Evolutionary conservation across 1,140 invertebrate genomes (phyloP).

Genomic region (roundworm (Caenorhabditis elegans)): WBcel235 BX284604.4:6755001-6755500

Average conservation of each 20-base stretch:
- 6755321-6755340: neutral
- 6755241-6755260: neutral
- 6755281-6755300: neutral
- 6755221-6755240: neutral
- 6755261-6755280: neutral
- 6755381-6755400: no score
- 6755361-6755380: no score
- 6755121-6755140: no score
- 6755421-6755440: neutral
- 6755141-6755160: neutral
- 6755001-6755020: no score
- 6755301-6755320: slow-evolving; percentile 8
- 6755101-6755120: no score
- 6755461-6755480: neutral
- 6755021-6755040: no score
- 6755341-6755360: no score
- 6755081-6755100: no score
- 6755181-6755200: neutral
- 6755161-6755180: neutral
- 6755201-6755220: slow-evolving; percentile 29
- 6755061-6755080: no score
- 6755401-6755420: no score
- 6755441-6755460: neutral
- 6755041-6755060: no score
- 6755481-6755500: neutral